Evolutionary conservation across 2,888 invertebrate genomes (phyloP).

Genomic region (Melitaea athalia): DNA sequence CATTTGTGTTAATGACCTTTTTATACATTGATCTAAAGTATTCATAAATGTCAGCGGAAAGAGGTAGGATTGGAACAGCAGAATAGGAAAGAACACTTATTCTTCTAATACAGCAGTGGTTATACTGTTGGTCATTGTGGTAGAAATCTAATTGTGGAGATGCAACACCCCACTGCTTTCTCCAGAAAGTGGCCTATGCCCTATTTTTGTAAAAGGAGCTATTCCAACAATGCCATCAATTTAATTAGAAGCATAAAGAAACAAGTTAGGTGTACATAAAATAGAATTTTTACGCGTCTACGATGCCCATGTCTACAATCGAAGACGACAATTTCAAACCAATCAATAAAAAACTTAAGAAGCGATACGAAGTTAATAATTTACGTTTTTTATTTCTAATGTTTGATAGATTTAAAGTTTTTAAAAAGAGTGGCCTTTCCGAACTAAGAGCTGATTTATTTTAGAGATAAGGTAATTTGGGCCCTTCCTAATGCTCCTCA

Average conservation of each 20-base stretch:
- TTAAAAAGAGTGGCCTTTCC: background rate
- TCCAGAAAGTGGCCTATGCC: too few relatives aligned
- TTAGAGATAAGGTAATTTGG: slow-evolving; percentile 19
- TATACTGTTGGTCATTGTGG: too few relatives aligned
- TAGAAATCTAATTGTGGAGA: too few relatives aligned
- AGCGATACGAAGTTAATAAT: background rate
- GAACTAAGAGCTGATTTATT: slow-evolving; percentile 16
- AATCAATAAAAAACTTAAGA: background rate
- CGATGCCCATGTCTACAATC: background rate
- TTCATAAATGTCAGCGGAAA: too few relatives aligned
- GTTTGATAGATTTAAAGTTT: background rate
- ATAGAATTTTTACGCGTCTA: background rate
- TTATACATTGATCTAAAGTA: too few relatives aligned
- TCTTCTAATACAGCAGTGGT: too few relatives aligned
- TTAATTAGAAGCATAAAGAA: background rate
- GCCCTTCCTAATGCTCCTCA: slow-evolving; percentile 19
- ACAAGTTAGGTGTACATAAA: background rate
- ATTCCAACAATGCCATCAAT: background rate
- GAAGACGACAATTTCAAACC: background rate
- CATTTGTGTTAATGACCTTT: too few relatives aligned
- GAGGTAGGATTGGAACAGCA: too few relatives aligned
- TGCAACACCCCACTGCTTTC: too few relatives aligned
- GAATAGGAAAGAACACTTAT: too few relatives aligned
- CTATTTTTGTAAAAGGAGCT: too few relatives aligned
- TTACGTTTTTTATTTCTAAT: background rate